These are phyloP conservation scores for Caenorhabditis parvicauda DNA, from an alignment of 2,888 invertebrate species.

Conservation along the genomic window DNA sequence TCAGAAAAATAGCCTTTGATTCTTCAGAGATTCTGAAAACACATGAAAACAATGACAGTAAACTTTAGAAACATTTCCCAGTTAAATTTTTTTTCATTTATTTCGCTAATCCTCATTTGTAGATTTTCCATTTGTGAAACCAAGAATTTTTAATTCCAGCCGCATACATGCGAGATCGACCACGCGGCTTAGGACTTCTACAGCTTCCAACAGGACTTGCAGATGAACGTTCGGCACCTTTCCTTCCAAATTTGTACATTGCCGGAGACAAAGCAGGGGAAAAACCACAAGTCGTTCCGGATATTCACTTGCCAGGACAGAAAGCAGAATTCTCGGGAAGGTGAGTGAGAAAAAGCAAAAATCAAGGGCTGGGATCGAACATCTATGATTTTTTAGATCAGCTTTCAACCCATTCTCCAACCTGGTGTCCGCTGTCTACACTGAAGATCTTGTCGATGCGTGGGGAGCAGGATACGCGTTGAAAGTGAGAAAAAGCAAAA, in stretches of 20 bases:
- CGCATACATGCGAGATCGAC: conserved; percentile 48
- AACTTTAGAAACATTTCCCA: too few species aligned
- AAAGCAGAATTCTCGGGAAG: conserved; percentile 44
- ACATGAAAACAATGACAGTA: too few species aligned
- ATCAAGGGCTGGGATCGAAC: not conserved
- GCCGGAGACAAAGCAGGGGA: conserved; percentile 53
- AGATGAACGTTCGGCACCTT: conserved; percentile 52
- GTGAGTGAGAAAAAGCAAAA: too few species aligned
- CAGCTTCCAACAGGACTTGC: conserved; percentile 55
- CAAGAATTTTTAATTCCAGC: conserved; percentile 32
- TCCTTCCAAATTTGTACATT: conserved; percentile 51
- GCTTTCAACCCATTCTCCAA: conserved; percentile 57
- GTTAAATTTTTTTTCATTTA: too few species aligned
- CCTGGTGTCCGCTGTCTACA: conserved; percentile 47
- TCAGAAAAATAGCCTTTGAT: too few species aligned
- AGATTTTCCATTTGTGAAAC: too few species aligned
- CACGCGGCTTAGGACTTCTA: conserved; percentile 47
- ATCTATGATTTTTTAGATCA: conserved; percentile 27
- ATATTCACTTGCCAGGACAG: conserved; percentile 49
- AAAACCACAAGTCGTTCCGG: conserved; percentile 48
- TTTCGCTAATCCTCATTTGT: too few species aligned
- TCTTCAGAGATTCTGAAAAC: too few species aligned
- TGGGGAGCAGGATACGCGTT: conserved; percentile 55
- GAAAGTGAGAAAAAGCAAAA: conserved; percentile 34
- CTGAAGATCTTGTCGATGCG: conserved; percentile 54